phyloP scores from a whole-genome alignment of 2,888 invertebrate species.

The Altica lythri region DNA sequence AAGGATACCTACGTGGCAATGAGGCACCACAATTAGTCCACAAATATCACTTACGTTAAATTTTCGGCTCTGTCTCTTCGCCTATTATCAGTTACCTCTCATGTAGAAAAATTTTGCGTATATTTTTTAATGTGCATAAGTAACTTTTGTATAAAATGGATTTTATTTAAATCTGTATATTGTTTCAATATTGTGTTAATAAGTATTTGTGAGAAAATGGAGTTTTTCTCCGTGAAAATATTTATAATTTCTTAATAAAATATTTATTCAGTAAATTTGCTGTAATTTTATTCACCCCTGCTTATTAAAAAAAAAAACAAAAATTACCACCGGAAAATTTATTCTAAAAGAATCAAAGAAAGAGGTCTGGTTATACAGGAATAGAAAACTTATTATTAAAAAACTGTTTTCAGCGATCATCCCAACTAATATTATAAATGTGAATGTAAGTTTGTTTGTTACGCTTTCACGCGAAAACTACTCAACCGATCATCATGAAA shows the following conservation, averaged over 20 bases:
- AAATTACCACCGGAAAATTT: too few relatives aligned
- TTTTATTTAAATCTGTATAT: background rate
- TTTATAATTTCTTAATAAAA: constrained; percentile 5
- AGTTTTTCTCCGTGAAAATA: background rate
- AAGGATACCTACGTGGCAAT: too few relatives aligned
- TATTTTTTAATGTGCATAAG: background rate
- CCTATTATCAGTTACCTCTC: constrained; percentile 1
- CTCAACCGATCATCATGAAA: too few relatives aligned
- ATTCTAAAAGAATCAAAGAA: too few relatives aligned
- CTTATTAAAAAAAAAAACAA: too few relatives aligned
- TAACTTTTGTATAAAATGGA: background rate
- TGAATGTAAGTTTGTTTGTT: too few relatives aligned
- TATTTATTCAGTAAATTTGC: background rate
- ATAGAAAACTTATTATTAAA: too few relatives aligned
- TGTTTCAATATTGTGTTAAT: constrained; percentile 1
- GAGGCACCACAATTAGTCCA: too few relatives aligned
- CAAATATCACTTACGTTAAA: background rate
- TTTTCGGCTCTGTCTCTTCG: background rate
- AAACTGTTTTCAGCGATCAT: too few relatives aligned
- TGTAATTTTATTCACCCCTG: too few relatives aligned
- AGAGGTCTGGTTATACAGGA: too few relatives aligned
- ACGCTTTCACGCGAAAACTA: too few relatives aligned
- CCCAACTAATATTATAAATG: background rate
- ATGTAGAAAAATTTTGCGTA: background rate
- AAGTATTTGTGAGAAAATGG: background rate